Evolutionary conservation across 2,797 vertebrate species (phyloP).

Genomic region (Stomatorhinus walkeri): DNA sequence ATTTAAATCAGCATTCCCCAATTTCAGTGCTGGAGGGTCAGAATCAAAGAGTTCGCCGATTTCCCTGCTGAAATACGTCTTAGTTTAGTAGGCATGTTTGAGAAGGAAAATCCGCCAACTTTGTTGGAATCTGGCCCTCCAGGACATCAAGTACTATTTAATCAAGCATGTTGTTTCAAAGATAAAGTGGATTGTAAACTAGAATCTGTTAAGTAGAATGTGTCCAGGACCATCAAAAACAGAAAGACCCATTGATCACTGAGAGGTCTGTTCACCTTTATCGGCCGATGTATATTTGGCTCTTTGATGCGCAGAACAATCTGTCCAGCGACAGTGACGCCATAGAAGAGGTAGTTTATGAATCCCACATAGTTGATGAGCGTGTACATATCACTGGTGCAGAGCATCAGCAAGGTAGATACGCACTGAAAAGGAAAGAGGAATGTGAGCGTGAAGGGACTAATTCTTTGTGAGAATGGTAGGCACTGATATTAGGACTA

Average conservation of each 20-base stretch:
- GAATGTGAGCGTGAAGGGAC: neutral
- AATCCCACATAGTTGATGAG: conserved; percentile 94
- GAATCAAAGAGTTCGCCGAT: neutral
- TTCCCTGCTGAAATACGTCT: neutral
- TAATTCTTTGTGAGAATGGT: neutral
- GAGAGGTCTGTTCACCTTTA: conserved; percentile 63
- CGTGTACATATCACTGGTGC: conserved; percentile 91
- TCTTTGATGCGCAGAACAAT: conserved; percentile 78
- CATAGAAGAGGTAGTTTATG: conserved; percentile 95
- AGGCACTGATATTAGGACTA: neutral
- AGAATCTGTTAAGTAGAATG: neutral
- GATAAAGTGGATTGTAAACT: neutral
- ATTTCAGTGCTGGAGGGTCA: neutral
- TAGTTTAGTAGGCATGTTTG: neutral
- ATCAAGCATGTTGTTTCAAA: neutral
- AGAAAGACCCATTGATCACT: neutral
- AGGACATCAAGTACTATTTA: neutral
- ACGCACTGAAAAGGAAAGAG: conserved; percentile 58
- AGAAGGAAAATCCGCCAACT: neutral
- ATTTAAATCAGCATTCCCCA: neutral
- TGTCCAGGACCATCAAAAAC: neutral
- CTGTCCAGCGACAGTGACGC: conserved; percentile 85
- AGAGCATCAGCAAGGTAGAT: conserved; percentile 87
- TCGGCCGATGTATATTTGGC: conserved; percentile 74
- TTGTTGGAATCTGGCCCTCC: neutral